These are phyloP conservation scores for Drosophila murphyi DNA, from an alignment of 1,140 invertebrate species.

Conservation along the genomic window DNA sequence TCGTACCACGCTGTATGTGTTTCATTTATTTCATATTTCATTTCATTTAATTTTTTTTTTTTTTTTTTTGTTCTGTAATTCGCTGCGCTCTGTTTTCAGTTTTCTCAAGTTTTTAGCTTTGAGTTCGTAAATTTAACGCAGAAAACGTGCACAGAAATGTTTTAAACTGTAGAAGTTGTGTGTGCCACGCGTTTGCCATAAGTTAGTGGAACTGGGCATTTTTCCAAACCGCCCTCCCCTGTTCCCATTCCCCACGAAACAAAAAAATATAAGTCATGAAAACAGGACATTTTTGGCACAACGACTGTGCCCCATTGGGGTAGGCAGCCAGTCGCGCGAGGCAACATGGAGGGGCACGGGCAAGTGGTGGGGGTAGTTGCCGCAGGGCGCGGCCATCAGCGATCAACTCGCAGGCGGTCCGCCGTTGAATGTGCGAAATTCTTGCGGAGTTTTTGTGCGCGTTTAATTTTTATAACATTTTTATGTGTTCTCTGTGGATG, in stretches of 20 bases:
- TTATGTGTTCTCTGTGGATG: conserved; percentile 60
- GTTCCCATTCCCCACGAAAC: conserved; percentile 2
- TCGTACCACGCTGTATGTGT: conserved; percentile 1
- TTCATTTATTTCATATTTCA: too few species aligned
- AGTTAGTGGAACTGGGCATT: conserved; percentile 30
- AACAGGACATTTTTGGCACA: conserved; percentile 75
- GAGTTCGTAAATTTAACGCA: conserved; percentile 60
- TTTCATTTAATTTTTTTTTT: neutral
- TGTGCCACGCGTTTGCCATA: conserved; percentile 66
- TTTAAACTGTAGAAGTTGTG: conserved; percentile 66
- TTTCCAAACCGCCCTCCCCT: conserved; percentile 5
- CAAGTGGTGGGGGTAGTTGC: neutral
- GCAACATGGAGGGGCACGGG: neutral
- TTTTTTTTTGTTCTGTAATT: conserved; percentile 8
- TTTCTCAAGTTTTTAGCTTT: conserved; percentile 2
- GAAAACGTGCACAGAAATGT: conserved; percentile 72
- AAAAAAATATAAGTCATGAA: neutral
- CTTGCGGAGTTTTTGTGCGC: conserved; percentile 50
- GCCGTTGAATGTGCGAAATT: conserved; percentile 64
- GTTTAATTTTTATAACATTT: conserved; percentile 81
- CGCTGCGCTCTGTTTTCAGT: conserved; percentile 2
- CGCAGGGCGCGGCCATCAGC: conserved; percentile 27
- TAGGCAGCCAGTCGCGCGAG: neutral
- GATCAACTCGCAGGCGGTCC: conserved; percentile 12
- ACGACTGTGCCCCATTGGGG: conserved; percentile 22